phyloP scores from a whole-genome alignment of 1,140 invertebrate species.

The Saxidomus purpurata region DNA sequence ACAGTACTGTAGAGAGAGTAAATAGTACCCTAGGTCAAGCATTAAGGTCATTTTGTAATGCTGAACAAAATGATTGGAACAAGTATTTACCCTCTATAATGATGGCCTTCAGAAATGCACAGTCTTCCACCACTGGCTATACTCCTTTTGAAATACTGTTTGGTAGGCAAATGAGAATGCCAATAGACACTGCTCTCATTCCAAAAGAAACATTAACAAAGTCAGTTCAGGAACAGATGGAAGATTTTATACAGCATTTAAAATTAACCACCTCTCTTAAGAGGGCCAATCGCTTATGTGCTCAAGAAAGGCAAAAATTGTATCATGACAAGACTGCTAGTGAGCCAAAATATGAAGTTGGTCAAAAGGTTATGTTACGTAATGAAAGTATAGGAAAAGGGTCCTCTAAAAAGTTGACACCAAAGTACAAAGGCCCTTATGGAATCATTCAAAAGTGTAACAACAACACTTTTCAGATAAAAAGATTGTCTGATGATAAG shows the following conservation, averaged over 20 bases:
- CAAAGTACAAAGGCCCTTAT: background rate
- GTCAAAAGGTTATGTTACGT: background rate
- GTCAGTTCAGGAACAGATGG: slow-evolving; percentile 38
- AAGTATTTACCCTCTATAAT: background rate
- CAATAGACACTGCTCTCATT: slow-evolving; percentile 64
- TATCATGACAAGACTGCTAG: background rate
- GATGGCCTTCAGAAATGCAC: slow-evolving; percentile 35
- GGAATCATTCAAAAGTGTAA: too few species aligned
- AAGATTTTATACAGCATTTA: slow-evolving; percentile 47
- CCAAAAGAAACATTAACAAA: slow-evolving; percentile 59
- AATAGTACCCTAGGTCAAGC: slow-evolving; percentile 49
- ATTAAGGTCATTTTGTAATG: slow-evolving; percentile 44
- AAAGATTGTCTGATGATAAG: too few species aligned
- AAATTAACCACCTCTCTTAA: slow-evolving; percentile 48
- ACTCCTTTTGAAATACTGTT: slow-evolving; percentile 67
- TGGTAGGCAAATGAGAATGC: slow-evolving; percentile 68
- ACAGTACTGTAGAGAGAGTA: slow-evolving; percentile 64
- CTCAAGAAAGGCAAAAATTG: background rate
- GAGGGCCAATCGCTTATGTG: slow-evolving; percentile 47
- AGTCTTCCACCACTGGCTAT: slow-evolving; percentile 56
- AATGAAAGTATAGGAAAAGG: background rate
- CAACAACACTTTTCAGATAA: too few species aligned
- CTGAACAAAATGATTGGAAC: slow-evolving; percentile 45
- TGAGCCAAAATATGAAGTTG: background rate
- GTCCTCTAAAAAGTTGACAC: background rate